Evolutionary conservation across 92 coral and sea anemone genomes (phyloP), one percentile per base, ranked within the genome.

Genomic region (Parazoanthus darwini): DNA sequence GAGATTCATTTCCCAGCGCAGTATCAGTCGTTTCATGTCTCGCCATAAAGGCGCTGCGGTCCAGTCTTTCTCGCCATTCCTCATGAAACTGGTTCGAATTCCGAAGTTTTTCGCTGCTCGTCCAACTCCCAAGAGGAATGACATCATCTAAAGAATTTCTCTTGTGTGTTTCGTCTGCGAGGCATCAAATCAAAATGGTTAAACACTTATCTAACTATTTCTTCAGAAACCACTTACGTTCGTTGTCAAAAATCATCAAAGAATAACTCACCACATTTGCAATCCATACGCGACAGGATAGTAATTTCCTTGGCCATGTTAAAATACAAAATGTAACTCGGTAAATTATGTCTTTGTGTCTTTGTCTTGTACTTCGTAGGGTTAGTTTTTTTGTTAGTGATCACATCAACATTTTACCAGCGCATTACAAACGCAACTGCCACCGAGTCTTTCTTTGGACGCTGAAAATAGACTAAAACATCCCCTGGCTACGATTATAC

Each of bases 51-150:
- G 70, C 14, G 16, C 56, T 50, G 20, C 44, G 75, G 35, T 82
- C 88, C 68, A 80, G 59, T 85, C 48, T 38, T 42, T 22, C 35
- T 54, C 29, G 42, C 18, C 25, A 38, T 38, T 68, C 58, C 13
- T 56, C 87, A 20, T 82, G 77, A 82, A 33, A 71, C 38, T 50
- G n/a, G 6, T 46, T 33, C 35, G 7, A 20, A 14, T 25, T 8
- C 16, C 39, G 13, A 50, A 29, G 11, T 50, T 66, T 43, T 26
- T 84, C 87, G 42, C 44, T 8, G 26, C 46, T 46, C 4, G 66
- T 33, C 87, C 87, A 84, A 42, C 79, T 84, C 22, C 78, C 78
- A 51, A 84, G 87, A 23, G 78, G 68, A 18, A 84, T 84, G 42
- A 84, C 87, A 25, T 84, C 87, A 8, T 70, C 51, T 1, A 84